A percentile compares a stretch with the other conserved stretches of the same genome.
Evolutionary conservation across 2,888 invertebrate genomes (phyloP).

Genomic region (Brachyptera putata): DNA sequence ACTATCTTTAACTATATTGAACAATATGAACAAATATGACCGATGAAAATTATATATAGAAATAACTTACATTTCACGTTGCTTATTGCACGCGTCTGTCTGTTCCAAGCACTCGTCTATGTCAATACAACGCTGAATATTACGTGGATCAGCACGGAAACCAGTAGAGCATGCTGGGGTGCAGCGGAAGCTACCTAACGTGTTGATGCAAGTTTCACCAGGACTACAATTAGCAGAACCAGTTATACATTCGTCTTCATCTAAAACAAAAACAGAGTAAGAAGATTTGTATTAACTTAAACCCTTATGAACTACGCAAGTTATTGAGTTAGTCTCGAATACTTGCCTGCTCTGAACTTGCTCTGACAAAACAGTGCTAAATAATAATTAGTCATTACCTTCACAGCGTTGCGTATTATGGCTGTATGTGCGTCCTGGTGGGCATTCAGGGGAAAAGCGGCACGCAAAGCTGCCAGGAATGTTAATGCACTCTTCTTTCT

Average conservation of each 20-base stretch:
- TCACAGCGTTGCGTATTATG: constrained; percentile 17
- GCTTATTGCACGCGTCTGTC: constrained; percentile 47
- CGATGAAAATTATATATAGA: no score
- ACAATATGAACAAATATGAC: background rate
- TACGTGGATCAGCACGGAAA: constrained; percentile 42
- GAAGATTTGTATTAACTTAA: no score
- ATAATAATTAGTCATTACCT: no score
- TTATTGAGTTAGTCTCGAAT: no score
- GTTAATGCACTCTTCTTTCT: constrained; percentile 41
- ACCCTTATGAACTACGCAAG: no score
- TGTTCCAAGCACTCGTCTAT: constrained; percentile 56
- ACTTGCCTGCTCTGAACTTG: no score
- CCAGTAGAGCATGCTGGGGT: constrained; percentile 38
- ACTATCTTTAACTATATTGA: constrained; percentile 42
- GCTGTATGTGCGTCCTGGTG: constrained; percentile 14
- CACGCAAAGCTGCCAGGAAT: constrained; percentile 21
- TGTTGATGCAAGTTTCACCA: constrained; percentile 39
- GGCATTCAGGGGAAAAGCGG: constrained; percentile 2
- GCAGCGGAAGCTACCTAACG: constrained; percentile 39
- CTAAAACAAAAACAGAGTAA: constrained; percentile 42
- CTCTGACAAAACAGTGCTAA: no score
- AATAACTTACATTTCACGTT: constrained; percentile 38
- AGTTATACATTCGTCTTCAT: constrained; percentile 50
- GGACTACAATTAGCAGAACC: constrained; percentile 44
- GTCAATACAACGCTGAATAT: constrained; percentile 45